Evolutionary conservation across 2,888 invertebrate species (phyloP).

Genomic region (Lissocephala sabroskyi): DNA sequence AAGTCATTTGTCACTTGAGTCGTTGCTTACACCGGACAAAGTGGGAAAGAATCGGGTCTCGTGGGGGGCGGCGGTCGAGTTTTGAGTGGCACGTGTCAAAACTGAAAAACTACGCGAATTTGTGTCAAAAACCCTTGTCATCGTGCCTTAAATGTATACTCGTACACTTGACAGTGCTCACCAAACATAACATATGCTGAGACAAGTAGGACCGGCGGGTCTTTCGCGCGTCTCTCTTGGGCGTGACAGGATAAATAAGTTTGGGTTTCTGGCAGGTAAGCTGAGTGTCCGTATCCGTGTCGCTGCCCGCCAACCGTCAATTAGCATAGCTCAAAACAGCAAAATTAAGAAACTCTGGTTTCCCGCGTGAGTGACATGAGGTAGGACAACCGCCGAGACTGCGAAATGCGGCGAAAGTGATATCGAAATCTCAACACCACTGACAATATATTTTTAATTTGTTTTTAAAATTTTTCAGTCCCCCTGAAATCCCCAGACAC

Average conservation of each 20-base stretch:
- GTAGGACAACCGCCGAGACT: slow-evolving; percentile 12
- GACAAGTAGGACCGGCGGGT: too few relatives aligned
- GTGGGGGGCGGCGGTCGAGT: slow-evolving; percentile 17
- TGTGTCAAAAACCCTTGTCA: slow-evolving; percentile 70
- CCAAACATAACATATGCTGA: too few relatives aligned
- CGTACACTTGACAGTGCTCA: too few relatives aligned
- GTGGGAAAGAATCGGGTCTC: too few relatives aligned
- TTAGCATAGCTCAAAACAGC: too few relatives aligned
- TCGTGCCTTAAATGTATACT: slow-evolving; percentile 53
- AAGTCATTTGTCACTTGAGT: slow-evolving; percentile 49
- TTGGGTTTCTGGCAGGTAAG: too few relatives aligned
- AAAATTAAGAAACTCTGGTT: too few relatives aligned
- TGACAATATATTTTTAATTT: slow-evolving; percentile 6
- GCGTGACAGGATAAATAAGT: too few relatives aligned
- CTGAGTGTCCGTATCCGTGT: too few relatives aligned
- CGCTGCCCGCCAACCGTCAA: too few relatives aligned
- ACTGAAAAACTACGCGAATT: slow-evolving; percentile 67
- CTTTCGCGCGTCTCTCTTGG: too few relatives aligned
- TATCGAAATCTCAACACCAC: slow-evolving; percentile 29
- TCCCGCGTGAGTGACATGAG: too few relatives aligned
- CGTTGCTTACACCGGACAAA: neutral
- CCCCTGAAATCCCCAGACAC: neutral
- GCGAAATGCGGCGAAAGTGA: slow-evolving; percentile 13
- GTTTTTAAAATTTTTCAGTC: slow-evolving; percentile 16
- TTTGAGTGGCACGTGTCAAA: slow-evolving; percentile 65